Base-by-base conservation (phyloP, 2,888 invertebrate genomes). In the Calliopum simillimum region DNA sequence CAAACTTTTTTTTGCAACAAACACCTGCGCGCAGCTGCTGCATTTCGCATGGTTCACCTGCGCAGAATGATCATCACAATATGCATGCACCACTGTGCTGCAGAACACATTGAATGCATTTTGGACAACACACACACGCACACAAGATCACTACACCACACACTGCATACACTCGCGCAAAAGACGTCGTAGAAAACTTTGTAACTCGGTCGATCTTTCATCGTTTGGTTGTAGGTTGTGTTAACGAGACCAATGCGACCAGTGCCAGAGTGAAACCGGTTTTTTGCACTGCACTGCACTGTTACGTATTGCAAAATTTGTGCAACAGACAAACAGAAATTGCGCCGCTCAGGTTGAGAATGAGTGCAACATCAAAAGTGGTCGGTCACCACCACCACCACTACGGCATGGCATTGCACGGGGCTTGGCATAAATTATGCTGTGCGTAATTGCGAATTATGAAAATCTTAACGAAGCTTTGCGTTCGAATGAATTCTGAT, bases 121-220 rank as follows among this genome's bases (percentile, higher is more conserved):
- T 51, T 41, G n/a, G n/a, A 13, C 59, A 21, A 46, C n/a, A 58
- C 41, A 65, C 44, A 63, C 74, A 73, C 72, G 72, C 73, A 72
- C 33, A 74, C 69, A 56, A 72, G 58, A 33, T 33, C 41, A 70
- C 16, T n/a, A 58, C 25, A n/a, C 14, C 25, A 58, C 25, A 33
- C 16, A 16, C 43, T 56, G 43, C 41, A 58, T 33, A 19, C 19
- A 12, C 16, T 53, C 12, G 53, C 19, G 11, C 12, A 23, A 3
- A 11, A 23, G 19, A 51, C 72, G 75, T 71, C 67, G 75, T 71
- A 77, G 44, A 69, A 44, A 53, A 58, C 41, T 33, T 25, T 58
- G 56, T 33, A 16, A 33, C 41, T 58, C 43, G 19, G 13, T 5
- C 33, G 33, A 33, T 33, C 33, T 33, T 33, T 33, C n/a, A n/a